Percentiles rank a stretch among this genome's conserved stretches.
phyloP scores from a whole-genome alignment of 1,140 invertebrate genomes.

The Pygmarrhopalites habei region DNA sequence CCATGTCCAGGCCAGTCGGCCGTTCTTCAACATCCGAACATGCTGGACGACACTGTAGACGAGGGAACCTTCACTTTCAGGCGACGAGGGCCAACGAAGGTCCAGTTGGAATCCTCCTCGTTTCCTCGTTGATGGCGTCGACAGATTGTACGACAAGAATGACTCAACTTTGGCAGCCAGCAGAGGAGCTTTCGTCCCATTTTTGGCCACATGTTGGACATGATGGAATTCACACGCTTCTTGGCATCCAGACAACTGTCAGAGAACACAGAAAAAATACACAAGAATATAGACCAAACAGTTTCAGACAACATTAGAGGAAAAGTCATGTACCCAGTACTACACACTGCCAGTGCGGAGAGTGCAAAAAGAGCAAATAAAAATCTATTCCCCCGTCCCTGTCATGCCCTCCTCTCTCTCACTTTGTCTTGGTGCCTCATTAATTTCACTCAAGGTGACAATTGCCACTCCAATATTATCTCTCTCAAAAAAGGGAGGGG shows the following conservation, averaged over 20 bases:
- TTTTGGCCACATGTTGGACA: background rate
- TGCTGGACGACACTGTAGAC: constrained; percentile 13
- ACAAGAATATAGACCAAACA: background rate
- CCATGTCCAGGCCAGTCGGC: constrained; percentile 5
- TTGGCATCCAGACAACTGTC: constrained; percentile 28
- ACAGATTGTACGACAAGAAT: constrained; percentile 1
- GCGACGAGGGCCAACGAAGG: background rate
- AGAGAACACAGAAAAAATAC: background rate
- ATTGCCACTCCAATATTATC: constrained; percentile 24
- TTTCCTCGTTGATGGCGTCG: background rate
- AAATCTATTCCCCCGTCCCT: constrained; percentile 1
- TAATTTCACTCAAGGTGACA: constrained; percentile 32
- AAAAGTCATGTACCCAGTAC: too few relatives aligned
- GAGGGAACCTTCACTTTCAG: background rate
- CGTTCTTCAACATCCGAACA: background rate
- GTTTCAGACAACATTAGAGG: too few relatives aligned
- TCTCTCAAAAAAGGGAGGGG: too few relatives aligned
- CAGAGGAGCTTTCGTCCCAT: background rate
- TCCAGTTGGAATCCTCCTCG: background rate
- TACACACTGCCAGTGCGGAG: background rate
- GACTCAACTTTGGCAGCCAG: constrained; percentile 6
- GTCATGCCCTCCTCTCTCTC: background rate
- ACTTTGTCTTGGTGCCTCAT: constrained; percentile 16
- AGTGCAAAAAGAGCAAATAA: constrained; percentile 1
- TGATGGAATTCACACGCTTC: constrained; percentile 22